Conservation (phyloP, 2,113 vertebrate genomes). For the Orcinus orca region DNA sequence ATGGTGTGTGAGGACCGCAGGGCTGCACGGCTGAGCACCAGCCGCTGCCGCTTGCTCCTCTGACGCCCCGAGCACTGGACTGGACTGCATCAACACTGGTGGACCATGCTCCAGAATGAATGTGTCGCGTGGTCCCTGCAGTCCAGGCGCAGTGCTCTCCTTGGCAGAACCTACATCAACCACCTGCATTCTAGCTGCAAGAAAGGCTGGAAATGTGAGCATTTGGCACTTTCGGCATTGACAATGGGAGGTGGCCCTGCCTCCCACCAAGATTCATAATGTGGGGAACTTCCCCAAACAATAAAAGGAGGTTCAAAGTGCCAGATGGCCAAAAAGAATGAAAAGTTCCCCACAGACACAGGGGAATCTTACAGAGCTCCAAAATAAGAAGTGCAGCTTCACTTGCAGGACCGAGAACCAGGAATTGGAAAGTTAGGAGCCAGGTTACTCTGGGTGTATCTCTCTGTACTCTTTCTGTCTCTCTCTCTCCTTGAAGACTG, state of each 20-base stretch:
- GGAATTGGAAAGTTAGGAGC: background rate
- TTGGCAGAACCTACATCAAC: too few species aligned
- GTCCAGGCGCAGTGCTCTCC: background rate
- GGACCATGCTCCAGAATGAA: too few species aligned
- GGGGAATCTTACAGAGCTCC: background rate
- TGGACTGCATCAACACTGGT: background rate
- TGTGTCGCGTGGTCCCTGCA: too few species aligned
- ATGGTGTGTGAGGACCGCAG: background rate
- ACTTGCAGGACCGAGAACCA: background rate
- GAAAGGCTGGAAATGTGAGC: background rate
- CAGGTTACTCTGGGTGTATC: rapidly evolving
- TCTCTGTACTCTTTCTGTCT: background rate
- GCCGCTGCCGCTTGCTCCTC: background rate
- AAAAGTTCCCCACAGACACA: background rate
- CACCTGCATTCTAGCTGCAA: background rate
- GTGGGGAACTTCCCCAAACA: background rate
- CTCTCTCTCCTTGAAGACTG: background rate
- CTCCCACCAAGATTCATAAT: background rate
- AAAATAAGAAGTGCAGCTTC: background rate
- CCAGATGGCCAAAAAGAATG: background rate
- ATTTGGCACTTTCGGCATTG: background rate
- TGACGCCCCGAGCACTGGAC: background rate
- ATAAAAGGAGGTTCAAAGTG: background rate
- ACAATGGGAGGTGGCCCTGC: background rate
- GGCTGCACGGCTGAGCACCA: rapidly evolving